Evolutionary conservation across 1,140 invertebrate species (phyloP).

Genomic region (Doryteuthis pealeii): DNA sequence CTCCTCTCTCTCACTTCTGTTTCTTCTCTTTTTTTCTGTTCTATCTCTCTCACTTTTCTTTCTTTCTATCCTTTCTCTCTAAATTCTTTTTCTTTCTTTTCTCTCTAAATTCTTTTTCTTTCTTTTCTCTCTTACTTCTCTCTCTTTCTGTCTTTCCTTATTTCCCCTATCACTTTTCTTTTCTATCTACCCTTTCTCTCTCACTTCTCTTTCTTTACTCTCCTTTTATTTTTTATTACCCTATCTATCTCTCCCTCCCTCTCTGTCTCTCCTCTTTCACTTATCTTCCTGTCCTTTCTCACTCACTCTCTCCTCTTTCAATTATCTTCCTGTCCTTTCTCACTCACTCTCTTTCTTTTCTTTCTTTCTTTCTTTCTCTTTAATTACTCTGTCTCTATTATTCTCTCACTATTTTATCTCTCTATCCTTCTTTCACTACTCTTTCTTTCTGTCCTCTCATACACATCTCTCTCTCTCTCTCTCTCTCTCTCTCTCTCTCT

Average conservation of each 20-base stretch:
- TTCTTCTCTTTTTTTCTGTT: no score
- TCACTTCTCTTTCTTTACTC: no score
- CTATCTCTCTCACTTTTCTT: no score
- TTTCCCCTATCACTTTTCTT: not conserved
- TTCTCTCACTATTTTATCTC: slow-evolving; percentile 6
- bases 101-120: no score
- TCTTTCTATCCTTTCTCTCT: no score
- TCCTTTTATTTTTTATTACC: no score
- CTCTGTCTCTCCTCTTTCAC: no score
- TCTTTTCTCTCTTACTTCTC: no score
- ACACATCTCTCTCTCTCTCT: not conserved
- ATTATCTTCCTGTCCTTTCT: slow-evolving; percentile 13
- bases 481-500: slow-evolving; percentile 14
- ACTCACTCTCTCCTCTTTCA: slow-evolving; percentile 8
- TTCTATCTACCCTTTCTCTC: slow-evolving; percentile 12
- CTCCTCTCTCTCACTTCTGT: no score
- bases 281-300: no score
- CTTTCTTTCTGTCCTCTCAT: not conserved
- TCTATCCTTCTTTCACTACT: not conserved
- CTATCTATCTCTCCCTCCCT: no score
- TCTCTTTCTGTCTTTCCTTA: not conserved
- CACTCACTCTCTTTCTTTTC: slow-evolving; percentile 15
- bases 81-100: no score
- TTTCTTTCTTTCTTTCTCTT: slow-evolving; percentile 1
- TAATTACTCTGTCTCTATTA: slow-evolving; percentile 12